These are phyloP conservation scores for Ochropacha duplaris DNA, from an alignment of 2,888 invertebrate species.

Conservation along the genomic window DNA sequence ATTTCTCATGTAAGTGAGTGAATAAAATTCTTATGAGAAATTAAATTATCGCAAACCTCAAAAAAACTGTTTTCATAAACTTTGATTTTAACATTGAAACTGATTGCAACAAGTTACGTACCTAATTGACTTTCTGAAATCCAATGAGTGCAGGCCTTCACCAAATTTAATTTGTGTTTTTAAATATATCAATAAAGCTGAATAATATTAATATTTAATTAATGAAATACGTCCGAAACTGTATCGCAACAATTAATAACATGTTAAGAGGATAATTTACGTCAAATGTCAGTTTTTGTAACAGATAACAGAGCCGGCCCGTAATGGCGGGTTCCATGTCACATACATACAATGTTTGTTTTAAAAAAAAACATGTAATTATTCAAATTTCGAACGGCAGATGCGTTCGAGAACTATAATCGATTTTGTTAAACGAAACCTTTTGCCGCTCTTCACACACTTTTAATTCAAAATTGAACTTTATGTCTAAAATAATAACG, in stretches of 20 bases:
- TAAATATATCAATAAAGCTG: background rate
- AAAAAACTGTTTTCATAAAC: too few species aligned
- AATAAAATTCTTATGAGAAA: too few species aligned
- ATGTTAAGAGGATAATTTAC: conserved; percentile 62
- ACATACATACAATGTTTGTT: conserved; percentile 56
- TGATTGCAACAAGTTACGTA: too few species aligned
- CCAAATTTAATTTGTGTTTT: background rate
- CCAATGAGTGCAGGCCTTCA: background rate
- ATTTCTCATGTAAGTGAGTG: too few species aligned
- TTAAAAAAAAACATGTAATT: conserved; percentile 69
- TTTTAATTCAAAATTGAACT: background rate
- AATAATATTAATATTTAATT: background rate
- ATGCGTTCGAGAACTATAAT: conserved; percentile 66
- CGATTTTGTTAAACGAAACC: conserved; percentile 36
- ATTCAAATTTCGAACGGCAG: conserved; percentile 78
- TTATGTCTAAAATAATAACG: background rate
- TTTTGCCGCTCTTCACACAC: background rate
- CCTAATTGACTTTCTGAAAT: background rate
- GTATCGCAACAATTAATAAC: conserved; percentile 51
- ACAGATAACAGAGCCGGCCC: conserved; percentile 32
- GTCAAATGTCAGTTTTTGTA: conserved; percentile 51
- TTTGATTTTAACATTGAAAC: too few species aligned
- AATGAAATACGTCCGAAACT: conserved; percentile 33
- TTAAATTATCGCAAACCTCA: too few species aligned
- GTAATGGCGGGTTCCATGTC: conserved; percentile 59